Conservation (phyloP, 2,888 invertebrate species). For the Agriopis aurantiaria region DNA sequence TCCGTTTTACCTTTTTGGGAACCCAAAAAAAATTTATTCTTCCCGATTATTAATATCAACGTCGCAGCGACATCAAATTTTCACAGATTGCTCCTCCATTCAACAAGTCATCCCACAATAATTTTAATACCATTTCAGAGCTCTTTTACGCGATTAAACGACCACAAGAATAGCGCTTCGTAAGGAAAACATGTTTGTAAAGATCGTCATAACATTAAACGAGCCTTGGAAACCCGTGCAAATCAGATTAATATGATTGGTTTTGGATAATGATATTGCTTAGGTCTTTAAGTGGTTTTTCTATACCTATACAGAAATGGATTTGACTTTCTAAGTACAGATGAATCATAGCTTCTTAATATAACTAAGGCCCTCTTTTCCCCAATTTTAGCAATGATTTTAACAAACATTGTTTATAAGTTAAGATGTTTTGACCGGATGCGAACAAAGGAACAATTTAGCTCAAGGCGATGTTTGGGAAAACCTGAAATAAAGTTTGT, state of each 20-base stretch:
- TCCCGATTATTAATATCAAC: too few relatives aligned
- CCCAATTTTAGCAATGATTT: too few relatives aligned
- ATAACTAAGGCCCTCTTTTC: too few relatives aligned
- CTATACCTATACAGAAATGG: neutral
- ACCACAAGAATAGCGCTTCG: constrained; percentile 13
- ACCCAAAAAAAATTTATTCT: too few relatives aligned
- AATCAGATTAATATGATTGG: constrained; percentile 36
- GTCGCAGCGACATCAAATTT: constrained; percentile 1
- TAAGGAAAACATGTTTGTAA: constrained; percentile 31
- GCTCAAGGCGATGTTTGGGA: too few relatives aligned
- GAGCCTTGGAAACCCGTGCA: constrained; percentile 22
- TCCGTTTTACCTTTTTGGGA: too few relatives aligned
- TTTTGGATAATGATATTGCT: constrained; percentile 32
- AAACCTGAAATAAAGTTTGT: too few relatives aligned
- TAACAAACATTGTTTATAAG: too few relatives aligned
- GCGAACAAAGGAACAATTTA: too few relatives aligned
- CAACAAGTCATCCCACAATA: constrained; percentile 1
- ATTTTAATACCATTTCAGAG: constrained; percentile 3
- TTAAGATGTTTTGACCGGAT: too few relatives aligned
- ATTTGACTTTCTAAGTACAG: neutral
- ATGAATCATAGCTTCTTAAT: too few relatives aligned
- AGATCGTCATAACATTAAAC: constrained; percentile 19
- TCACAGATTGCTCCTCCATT: constrained; percentile 12
- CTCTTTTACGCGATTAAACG: constrained; percentile 25
- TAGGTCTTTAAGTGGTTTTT: constrained; percentile 8